Evolutionary conservation across 2,888 invertebrate genomes (phyloP), one percentile per base, ranked within the genome.

Genomic region (Cryptus armator): DNA sequence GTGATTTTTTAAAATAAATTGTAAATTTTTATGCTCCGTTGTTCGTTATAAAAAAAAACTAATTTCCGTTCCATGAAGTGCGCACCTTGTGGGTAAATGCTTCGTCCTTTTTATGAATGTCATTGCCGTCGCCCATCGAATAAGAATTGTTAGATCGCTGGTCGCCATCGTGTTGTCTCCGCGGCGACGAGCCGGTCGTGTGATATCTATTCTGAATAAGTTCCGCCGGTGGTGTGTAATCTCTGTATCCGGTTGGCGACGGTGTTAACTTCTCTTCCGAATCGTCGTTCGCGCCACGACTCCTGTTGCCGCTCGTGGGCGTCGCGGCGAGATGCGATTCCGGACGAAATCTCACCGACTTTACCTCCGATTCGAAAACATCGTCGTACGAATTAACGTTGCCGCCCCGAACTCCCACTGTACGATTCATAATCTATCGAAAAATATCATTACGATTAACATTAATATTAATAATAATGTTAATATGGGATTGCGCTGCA

Each of bases 201-300:
- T 90, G 90, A 76, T 92, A 92, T 64, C 86, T 90, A 43, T 89
- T 89, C 64, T 89, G 88, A 48, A 96, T 93, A 0, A 97, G 95
- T 87, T 97, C 97, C 0, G 95, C 95, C 0, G 97, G 97, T 2
- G 97, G 97, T 86, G 96, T 95, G 94, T 97, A 97, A 91, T 97
- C 97, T 14, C 97, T 95, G 93, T 97, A 97, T 5, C 97, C 97
- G 24, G 97, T 97, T 5, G 97, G 96, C 3, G 97, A 97, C 14
- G 97, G 97, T 2, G 83, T 70, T 48, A 83, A 48, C 37, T 72
- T 83, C 71, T 80, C 83, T 14, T 71, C 12, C 10, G 43, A 16
- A 66, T 79, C 37, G 1, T 79, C 78, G 9, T 68, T 46, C 2
- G 19, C 48, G 12, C 68, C 48, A 16, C 43, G 68, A 46, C 56